These are phyloP conservation scores for Catocala nupta DNA, from an alignment of 2,888 invertebrate species.

Conservation along the genomic window DNA sequence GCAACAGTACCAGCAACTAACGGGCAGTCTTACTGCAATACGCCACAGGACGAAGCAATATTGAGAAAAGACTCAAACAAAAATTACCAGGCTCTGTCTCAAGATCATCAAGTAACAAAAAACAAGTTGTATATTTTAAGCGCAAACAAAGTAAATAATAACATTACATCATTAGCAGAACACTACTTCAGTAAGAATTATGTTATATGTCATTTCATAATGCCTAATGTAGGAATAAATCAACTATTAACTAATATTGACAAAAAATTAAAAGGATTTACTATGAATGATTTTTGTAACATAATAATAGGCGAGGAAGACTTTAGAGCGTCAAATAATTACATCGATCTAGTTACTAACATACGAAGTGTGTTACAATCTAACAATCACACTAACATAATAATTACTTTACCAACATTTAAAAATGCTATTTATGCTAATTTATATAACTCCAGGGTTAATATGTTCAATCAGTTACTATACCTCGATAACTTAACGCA, in stretches of 20 bases:
- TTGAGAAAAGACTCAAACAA: background rate
- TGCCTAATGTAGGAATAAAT: constrained; percentile 6
- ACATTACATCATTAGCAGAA: background rate
- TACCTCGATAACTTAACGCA: constrained; percentile 9
- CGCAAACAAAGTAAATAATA: constrained; percentile 4
- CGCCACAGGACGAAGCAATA: background rate
- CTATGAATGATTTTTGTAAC: constrained; percentile 4
- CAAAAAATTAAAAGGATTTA: constrained; percentile 3
- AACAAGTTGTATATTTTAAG: constrained; percentile 11
- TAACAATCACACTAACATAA: constrained; percentile 10
- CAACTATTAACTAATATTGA: background rate
- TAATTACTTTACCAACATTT: constrained; percentile 11
- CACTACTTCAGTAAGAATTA: background rate
- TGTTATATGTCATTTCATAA: constrained; percentile 9
- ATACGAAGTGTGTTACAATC: background rate
- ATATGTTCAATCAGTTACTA: constrained; percentile 9
- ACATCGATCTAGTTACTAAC: background rate
- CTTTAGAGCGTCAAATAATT: constrained; percentile 9
- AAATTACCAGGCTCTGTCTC: background rate
- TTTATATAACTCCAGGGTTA: constrained; percentile 6
- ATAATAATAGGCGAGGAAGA: constrained; percentile 6
- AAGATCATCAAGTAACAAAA: background rate
- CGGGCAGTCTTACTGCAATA: background rate
- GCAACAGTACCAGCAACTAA: background rate
- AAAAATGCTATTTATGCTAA: constrained; percentile 5